Conservation (phyloP, 2,113 vertebrate species). For the Miniopterus natalensis region DNA sequence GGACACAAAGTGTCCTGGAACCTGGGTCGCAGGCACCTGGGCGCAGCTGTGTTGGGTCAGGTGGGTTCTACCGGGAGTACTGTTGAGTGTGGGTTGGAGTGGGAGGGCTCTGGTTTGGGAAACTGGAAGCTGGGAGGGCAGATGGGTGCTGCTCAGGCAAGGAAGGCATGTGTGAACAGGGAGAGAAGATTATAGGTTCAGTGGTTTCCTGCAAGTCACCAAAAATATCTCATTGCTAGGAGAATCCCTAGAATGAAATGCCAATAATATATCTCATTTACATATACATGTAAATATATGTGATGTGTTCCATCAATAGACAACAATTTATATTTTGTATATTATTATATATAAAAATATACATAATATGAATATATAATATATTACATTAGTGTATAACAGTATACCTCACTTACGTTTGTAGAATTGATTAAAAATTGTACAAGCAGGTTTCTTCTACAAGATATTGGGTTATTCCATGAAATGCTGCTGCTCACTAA, state of each 20-base stretch:
- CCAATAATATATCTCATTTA: no score
- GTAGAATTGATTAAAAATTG: no score
- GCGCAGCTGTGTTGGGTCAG: accelerated
- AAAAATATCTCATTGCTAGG: neutral
- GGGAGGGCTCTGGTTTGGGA: neutral
- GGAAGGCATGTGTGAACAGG: accelerated
- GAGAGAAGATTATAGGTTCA: neutral
- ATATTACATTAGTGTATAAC: neutral
- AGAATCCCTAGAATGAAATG: neutral
- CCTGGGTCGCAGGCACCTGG: no score
- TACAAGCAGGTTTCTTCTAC: neutral
- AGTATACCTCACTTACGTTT: neutral
- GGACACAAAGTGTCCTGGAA: neutral
- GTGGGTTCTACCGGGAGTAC: accelerated
- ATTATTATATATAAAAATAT: neutral
- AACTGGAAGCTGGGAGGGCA: no score
- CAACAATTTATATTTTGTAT: neutral
- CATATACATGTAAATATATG: neutral
- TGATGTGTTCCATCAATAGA: neutral
- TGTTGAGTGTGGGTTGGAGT: accelerated
- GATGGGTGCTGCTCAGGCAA: no score
- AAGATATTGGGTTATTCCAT: accelerated
- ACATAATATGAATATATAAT: neutral
- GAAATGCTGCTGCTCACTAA: accelerated
- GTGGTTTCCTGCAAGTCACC: no score